Evolutionary conservation across 2,888 invertebrate species (phyloP).

Genomic region (Conistra vaccinii): DNA sequence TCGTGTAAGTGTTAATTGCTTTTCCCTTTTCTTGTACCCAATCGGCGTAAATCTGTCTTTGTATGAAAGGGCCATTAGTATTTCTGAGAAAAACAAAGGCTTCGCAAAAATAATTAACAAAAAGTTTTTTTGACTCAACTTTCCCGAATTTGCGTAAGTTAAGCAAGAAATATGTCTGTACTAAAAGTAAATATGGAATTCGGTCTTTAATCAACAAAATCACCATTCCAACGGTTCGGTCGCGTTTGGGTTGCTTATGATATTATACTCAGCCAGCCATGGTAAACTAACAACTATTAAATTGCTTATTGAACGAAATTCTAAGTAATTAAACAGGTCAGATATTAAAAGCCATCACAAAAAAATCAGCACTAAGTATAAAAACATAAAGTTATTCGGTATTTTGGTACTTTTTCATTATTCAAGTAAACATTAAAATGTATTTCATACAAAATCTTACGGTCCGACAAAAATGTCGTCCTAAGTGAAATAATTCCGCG

Average conservation of each 20-base stretch:
- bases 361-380: too few relatives aligned
- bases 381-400: too few relatives aligned
- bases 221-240: neutral
- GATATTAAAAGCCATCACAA: too few relatives aligned
- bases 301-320: too few relatives aligned
- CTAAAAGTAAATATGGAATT: neutral
- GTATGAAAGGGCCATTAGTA: slow-evolving; percentile 57
- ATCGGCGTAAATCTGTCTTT: slow-evolving; percentile 70
- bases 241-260: too few relatives aligned
- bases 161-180: neutral
- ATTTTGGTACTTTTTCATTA: neutral
- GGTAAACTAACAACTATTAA: neutral
- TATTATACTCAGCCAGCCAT: too few relatives aligned
- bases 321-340: too few relatives aligned
- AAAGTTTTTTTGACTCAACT: neutral
- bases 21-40: slow-evolving; percentile 61
- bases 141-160: neutral
- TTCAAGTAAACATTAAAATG: neutral
- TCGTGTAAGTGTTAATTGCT: slow-evolving; percentile 60
- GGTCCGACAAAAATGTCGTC: slow-evolving; percentile 75
- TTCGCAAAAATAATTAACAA: slow-evolving; percentile 12
- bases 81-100: slow-evolving; percentile 36
- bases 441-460: neutral
- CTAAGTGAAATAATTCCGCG: slow-evolving; percentile 85
- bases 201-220: neutral